Percentiles rank a stretch among this genome's conserved stretches.
These are phyloP conservation scores for Micoletzkya japonica DNA, from an alignment of 2,888 invertebrate species.

Conservation along the genomic window DNA sequence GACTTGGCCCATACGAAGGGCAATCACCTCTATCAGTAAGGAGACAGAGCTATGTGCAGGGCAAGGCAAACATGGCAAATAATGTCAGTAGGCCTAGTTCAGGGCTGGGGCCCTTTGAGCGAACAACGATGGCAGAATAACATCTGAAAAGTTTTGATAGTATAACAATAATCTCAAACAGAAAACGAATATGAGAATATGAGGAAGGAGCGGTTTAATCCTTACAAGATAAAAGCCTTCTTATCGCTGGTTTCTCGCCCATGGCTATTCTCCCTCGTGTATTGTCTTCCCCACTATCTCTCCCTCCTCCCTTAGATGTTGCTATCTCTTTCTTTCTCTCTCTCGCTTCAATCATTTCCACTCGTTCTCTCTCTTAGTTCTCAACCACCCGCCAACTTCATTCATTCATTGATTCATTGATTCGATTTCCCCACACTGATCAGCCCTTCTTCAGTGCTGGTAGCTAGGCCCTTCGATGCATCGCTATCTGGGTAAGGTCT, in stretches of 20 bases:
- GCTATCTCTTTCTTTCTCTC: constrained; percentile 4
- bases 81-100: no score
- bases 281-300: background rate
- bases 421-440: no score
- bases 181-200: background rate
- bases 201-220: background rate
- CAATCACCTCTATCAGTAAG: no score
- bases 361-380: background rate
- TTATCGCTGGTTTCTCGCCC: background rate
- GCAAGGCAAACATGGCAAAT: no score
- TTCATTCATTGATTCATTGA: background rate
- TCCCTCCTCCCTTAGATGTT: background rate
- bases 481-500: no score
- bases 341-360: background rate
- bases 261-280: background rate
- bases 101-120: no score
- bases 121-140: no score
- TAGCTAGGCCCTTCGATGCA: background rate
- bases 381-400: background rate
- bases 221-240: background rate
- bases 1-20: no score
- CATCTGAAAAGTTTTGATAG: no score
- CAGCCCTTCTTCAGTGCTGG: no score
- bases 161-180: background rate
- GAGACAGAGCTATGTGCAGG: no score